Evolutionary conservation across 2,888 invertebrate species (phyloP).

Genomic region (Apamea epomidion): DNA sequence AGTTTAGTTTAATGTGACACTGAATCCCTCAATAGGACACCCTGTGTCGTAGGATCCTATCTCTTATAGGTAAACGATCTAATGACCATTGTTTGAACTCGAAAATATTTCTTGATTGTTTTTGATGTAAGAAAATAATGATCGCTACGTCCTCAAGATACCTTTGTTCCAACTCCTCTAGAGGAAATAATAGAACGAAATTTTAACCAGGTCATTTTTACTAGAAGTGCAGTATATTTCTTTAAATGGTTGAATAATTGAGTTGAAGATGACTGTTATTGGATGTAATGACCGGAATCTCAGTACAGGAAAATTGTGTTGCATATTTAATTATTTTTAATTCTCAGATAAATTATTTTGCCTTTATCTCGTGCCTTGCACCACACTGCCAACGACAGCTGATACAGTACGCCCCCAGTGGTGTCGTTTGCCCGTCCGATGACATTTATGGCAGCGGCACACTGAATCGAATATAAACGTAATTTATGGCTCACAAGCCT

Average conservation of each 20-base stretch:
- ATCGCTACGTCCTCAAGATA: background rate
- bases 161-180: background rate
- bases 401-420: slow-evolving; percentile 76
- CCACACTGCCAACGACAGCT: slow-evolving; percentile 69
- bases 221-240: background rate
- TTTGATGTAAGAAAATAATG: background rate
- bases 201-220: background rate
- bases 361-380: slow-evolving; percentile 29
- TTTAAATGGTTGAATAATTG: background rate
- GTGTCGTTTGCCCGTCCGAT: slow-evolving; percentile 78
- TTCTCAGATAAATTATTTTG: background rate
- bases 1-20: background rate
- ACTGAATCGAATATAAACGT: slow-evolving; percentile 75
- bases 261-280: background rate
- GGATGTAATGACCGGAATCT: background rate
- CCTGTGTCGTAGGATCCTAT: background rate
- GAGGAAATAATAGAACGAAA: background rate
- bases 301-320: background rate
- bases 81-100: background rate
- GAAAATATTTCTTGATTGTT: background rate
- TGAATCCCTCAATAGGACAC: background rate
- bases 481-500: slow-evolving; percentile 70
- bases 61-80: too few relatives aligned
- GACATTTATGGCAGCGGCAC: slow-evolving; percentile 78
- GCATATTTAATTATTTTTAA: background rate